Conservation (phyloP, 2,888 invertebrate species). For the Trichacis sp. region DNA sequence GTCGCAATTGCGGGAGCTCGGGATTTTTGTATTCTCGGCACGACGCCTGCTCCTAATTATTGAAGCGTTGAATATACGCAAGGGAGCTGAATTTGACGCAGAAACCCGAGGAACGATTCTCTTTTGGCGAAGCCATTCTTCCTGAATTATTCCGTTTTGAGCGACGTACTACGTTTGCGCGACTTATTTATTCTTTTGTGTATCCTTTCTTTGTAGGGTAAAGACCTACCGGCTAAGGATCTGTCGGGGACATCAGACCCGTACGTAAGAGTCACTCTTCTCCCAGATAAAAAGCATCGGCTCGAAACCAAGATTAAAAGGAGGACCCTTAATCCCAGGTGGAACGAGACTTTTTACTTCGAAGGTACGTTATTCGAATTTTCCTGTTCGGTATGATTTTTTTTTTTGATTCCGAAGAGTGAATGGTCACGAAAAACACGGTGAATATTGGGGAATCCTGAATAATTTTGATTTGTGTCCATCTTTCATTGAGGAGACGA, state of each 20-base stretch:
- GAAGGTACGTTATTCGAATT: conserved; percentile 77
- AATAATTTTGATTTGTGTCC: too few species aligned
- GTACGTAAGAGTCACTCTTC: conserved; percentile 88
- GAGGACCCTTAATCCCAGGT: conserved; percentile 88
- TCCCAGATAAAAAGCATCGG: conserved; percentile 93
- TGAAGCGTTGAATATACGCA: neutral
- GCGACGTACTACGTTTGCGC: neutral
- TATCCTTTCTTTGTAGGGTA: conserved; percentile 75
- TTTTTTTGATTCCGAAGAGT: too few species aligned
- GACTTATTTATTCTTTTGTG: conserved; percentile 12
- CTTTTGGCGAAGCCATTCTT: too few species aligned
- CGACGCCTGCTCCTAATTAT: neutral
- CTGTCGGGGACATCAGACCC: conserved; percentile 93
- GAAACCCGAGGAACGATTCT: neutral
- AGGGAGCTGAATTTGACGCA: conserved; percentile 1
- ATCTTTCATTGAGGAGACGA: too few species aligned
- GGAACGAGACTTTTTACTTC: conserved; percentile 96
- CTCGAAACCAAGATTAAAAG: conserved; percentile 93
- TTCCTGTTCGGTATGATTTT: too few species aligned
- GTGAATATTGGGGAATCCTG: too few species aligned
- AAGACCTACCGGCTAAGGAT: conserved; percentile 94
- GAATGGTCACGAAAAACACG: too few species aligned
- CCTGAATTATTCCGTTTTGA: too few species aligned
- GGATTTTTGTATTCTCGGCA: neutral
- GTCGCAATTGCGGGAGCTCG: neutral